Base-by-base conservation (phyloP, 2,113 vertebrate genomes). In the Alethe diademata region DNA sequence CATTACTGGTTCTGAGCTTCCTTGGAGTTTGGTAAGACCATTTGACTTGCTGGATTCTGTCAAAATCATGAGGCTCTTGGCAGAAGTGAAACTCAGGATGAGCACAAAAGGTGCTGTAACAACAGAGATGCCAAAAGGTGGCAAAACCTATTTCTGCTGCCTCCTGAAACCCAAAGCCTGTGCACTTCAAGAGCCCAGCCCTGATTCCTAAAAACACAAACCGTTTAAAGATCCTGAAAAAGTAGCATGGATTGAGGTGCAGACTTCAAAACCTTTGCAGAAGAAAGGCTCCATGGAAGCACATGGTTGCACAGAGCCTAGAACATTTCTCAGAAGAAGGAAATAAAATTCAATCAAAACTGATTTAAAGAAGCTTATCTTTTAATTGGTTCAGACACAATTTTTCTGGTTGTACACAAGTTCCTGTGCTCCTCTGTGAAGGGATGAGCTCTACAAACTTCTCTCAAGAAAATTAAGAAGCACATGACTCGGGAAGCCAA, bases 401-500 rank as follows among this genome's bases (percentile, higher is more conserved):
- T 64, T 45, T 38, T 61, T 14, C 43, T 61, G 29, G 28, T 35
- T 75, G 35, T 12, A 48, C 14, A 47, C 17, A 45, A 45, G 22
- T 20, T 66, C 43, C 13, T 45, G 12, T 14, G 5, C 19, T 71
- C 29, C 70, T 90, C n/a, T 38, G 23, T 42, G 61, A 64, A 67
- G 31, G 35, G 20, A 76, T 40, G 53, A 48, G 84, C 79, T 97
- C 84, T 98, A 97, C n/a, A 98, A 74, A 6, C 90, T 95, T 72
- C 84, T 98, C 75, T 95, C 97, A 38, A 99, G 97, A 87, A 99
- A 99, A 36, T 98, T 96, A 20, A 98, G 98, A 7, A 99, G 97
- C 75, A 98, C 94, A 86, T 98, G 98, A 66, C 98, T 98, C 0
- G 98, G 98, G 94, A 99, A 99, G 48, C 97, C 97, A 72, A 99